Evolutionary conservation across 2,113 vertebrate species (phyloP), one percentile per base, ranked within the genome.

Genomic region (Xenotilapia leptura): DNA sequence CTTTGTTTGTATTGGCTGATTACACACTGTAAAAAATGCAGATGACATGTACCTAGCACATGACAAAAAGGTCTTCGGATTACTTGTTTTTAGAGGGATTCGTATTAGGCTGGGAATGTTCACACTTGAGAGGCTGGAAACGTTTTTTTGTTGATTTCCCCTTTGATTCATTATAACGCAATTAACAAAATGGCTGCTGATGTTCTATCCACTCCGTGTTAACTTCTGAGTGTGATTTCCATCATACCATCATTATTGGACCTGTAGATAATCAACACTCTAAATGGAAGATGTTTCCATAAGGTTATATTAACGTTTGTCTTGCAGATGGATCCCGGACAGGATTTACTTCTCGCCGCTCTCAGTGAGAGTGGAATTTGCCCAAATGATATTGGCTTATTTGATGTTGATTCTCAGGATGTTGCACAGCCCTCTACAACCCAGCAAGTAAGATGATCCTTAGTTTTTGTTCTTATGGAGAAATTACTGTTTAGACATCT

Each of bases 291-390:
- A 65, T 13, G 6, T 55, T 36, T 45, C 14, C 21, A 23, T 36
- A 49, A 19, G 23, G 23, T 40, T 26, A 2, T 21, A 2, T 28
- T 38, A 53, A 3, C 0, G 0, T 87, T 56, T 89, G 3, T 93
- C 80, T 89, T 95, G 84, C 94, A 99, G 98, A 99, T 99, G 98
- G 98, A 99, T 96, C 98, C 98, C 92, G 98, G 98, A 96, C 99
- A 99, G 96, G 98, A 99, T 96, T 97, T 99, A 95, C 97, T 99
- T 88, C 97, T 99, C 89, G 97, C 99, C 95, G 99, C 99, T 94
- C 97, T 99, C 87, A 99, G 99, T 92, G 99, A 99, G 96, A 99
- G 98, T 92, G 99, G 99, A 88, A 99, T 99, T 95, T 99, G 98
- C 93, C 98, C 99, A 7, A 99, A 98, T 95, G 98, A 99, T 92